Evolutionary conservation across 2,888 invertebrate genomes (phyloP), one percentile per base, ranked within the genome.

Genomic region (Eupithecia inturbata): DNA sequence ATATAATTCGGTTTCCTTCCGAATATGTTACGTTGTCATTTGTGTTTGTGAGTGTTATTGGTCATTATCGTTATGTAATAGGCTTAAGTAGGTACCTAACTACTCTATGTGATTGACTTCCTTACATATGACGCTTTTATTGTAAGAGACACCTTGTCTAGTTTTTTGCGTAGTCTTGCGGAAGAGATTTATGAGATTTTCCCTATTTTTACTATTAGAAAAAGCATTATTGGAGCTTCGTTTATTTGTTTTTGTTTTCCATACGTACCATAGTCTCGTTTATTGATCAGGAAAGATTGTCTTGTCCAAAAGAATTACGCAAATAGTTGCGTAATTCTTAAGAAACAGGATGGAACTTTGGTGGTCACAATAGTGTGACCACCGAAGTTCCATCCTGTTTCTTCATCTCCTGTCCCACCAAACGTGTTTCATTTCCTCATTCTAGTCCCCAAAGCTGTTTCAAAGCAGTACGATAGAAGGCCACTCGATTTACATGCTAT

Each of bases 1-100:
- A 79, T 79, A 76, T 80, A 75, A 77, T 71, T 69, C 67, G 28
- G 67, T 75, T 77, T 80, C 77, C 74, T 78, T 77, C 80, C 77
- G 81, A 74, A 72, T 33, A 73, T 78, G 76, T 82, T 76, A 73
- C 22, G 31, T 33, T 80, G 79, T 79, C 71, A 72, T 72, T 76
- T 71, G 68, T 71, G 68, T 14, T 70, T 78, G 68, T 72, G 77
- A 70, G 67, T 73, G 70, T 83, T 72, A 77, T 73, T 64, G 67
- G 72, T 69, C 71, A 72, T 77, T 63, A 68, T 71, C 33, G 62
- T 78, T 53, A 53, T 53, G 7, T 53, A 53, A 53, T 71, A 69
- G 64, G 72, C 33, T 70, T 69, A 60, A 57, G 68, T 63, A n/a
- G n/a, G n/a, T n/a, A n/a, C n/a, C n/a, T n/a, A n/a, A n/a, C n/a